Conservation (phyloP, 2,113 vertebrate genomes). For the Phrynosoma platyrhinos region DNA sequence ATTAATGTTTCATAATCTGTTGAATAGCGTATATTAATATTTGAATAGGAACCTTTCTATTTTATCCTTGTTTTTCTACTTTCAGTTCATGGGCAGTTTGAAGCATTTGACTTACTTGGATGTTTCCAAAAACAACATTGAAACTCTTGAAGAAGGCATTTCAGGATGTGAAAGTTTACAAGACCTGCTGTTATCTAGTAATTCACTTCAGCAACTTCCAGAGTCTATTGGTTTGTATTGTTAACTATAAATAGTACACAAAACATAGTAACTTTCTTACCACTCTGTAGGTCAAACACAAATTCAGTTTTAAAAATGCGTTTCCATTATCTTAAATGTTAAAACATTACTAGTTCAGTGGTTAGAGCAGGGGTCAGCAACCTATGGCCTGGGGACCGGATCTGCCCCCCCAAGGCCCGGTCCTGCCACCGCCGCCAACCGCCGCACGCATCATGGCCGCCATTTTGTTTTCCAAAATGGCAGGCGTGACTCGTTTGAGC, state of each 20-base stretch:
- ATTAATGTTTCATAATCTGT: background rate
- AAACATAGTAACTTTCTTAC: background rate
- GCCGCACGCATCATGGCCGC: too few relatives aligned
- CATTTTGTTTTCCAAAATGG: too few relatives aligned
- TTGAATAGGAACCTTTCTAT: background rate
- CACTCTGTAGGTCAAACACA: background rate
- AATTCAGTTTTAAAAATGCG: background rate
- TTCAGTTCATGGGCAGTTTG: constrained; percentile 91
- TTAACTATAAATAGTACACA: constrained; percentile 40
- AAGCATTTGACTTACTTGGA: constrained; percentile 95
- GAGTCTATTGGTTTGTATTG: constrained; percentile 90
- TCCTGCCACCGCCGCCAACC: too few relatives aligned
- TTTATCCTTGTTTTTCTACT: constrained; percentile 44
- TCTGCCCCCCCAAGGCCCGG: too few relatives aligned
- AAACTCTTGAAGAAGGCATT: constrained; percentile 94
- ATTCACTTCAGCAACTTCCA: constrained; percentile 93
- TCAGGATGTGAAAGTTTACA: constrained; percentile 94
- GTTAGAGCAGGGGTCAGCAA: too few relatives aligned
- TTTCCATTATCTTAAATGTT: too few relatives aligned
- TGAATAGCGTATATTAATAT: background rate
- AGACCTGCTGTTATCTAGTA: constrained; percentile 94
- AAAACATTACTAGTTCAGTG: background rate
- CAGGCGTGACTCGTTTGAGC: too few relatives aligned
- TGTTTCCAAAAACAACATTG: constrained; percentile 97
- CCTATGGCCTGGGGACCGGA: too few relatives aligned